Evolutionary conservation across 30 jellyfish, hydroid and myxozoan genomes (phyloP).

Genomic region (Chrysaora quinquecirrha): DNA sequence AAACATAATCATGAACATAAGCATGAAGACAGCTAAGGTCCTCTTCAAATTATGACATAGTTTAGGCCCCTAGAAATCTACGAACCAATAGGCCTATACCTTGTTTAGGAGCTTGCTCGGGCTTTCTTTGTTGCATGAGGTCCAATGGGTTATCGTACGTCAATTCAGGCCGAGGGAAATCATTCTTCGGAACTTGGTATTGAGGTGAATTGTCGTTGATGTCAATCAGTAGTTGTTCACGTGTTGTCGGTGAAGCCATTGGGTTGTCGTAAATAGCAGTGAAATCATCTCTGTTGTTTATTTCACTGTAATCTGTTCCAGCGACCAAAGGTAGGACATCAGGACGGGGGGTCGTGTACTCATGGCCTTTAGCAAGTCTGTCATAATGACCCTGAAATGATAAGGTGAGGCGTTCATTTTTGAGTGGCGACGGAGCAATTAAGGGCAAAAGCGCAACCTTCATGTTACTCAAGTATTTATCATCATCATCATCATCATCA

Average conservation of each 20-base stretch:
- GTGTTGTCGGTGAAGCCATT: conserved; percentile 79
- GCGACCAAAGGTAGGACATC: conserved; percentile 38
- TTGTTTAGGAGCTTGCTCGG: not conserved
- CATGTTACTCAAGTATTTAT: too few relatives aligned
- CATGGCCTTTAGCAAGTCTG: conserved; percentile 30
- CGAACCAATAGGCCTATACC: too few relatives aligned
- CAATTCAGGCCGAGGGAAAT: not conserved
- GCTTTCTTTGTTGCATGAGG: not conserved
- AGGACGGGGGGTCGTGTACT: conserved; percentile 16
- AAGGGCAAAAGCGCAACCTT: too few relatives aligned
- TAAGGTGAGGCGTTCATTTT: too few relatives aligned
- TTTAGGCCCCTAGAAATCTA: too few relatives aligned
- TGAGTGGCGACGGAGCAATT: too few relatives aligned
- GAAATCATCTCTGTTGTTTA: conserved; percentile 2
- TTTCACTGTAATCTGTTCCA: conserved; percentile 53
- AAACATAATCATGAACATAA: too few relatives aligned
- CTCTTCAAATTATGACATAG: too few relatives aligned
- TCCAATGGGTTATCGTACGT: conserved; percentile 41
- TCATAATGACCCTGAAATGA: conserved; percentile 57
- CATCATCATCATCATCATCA: too few relatives aligned
- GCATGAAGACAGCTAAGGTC: too few relatives aligned
- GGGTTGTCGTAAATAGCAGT: conserved; percentile 96
- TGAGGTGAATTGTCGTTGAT: conserved; percentile 28
- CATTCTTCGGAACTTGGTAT: not conserved
- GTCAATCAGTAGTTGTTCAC: conserved; percentile 26